phyloP scores from a whole-genome alignment of 2,888 invertebrate genomes.

The Nineta flava region DNA sequence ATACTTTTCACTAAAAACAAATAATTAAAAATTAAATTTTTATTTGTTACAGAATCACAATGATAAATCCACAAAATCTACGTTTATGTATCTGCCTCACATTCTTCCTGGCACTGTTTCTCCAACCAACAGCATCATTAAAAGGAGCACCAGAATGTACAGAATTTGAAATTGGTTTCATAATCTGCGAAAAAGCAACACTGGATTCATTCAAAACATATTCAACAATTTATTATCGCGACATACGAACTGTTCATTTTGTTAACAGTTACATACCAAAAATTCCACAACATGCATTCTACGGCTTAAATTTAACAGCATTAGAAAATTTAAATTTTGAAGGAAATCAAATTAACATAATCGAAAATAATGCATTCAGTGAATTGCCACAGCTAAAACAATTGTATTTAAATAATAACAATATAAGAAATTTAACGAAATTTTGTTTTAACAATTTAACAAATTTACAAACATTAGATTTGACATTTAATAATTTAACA shows the following conservation, averaged over 20 bases:
- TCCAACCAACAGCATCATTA: too few species aligned
- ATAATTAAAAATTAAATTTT: too few species aligned
- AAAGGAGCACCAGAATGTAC: not conserved
- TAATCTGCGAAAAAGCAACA: not conserved
- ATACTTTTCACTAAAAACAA: too few species aligned
- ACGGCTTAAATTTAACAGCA: not conserved
- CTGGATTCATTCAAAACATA: not conserved
- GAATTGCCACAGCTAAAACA: slow-evolving; percentile 7
- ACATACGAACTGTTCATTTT: not conserved
- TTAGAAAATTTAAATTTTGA: slow-evolving; percentile 3
- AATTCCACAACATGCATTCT: not conserved
- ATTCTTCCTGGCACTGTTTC: too few species aligned
- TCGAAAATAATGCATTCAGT: slow-evolving; percentile 7
- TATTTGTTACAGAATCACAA: too few species aligned
- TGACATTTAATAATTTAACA: slow-evolving; percentile 6
- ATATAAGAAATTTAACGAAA: slow-evolving; percentile 2
- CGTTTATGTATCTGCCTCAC: too few species aligned
- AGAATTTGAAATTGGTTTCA: not conserved
- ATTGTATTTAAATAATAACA: slow-evolving; percentile 8
- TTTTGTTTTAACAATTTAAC: slow-evolving; percentile 5
- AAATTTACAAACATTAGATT: slow-evolving; percentile 6
- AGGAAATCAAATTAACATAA: slow-evolving; percentile 6
- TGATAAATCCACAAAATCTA: too few species aligned
- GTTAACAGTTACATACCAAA: not conserved
- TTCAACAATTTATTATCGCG: not conserved